Percentiles rank a stretch among this genome's conserved stretches.
phyloP scores from a whole-genome alignment of 2,797 vertebrate species.

The Siniperca undulata region DNA sequence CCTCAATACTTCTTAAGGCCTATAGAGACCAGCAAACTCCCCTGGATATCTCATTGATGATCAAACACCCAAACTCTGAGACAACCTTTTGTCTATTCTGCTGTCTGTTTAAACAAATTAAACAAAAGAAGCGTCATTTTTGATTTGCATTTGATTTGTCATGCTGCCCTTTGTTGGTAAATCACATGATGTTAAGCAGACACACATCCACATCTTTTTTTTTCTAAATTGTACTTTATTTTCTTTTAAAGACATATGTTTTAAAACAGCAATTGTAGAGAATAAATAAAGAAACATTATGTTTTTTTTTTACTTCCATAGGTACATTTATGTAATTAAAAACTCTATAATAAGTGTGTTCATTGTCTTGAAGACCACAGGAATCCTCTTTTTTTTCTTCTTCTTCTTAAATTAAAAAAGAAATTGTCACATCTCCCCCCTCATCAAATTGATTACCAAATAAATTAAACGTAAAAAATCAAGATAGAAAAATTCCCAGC shows the following conservation, averaged over 20 bases:
- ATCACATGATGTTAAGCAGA: constrained; percentile 1
- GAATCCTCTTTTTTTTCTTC: constrained; percentile 74
- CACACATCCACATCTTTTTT: constrained; percentile 51
- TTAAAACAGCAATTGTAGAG: constrained; percentile 88
- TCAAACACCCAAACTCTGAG: constrained; percentile 15
- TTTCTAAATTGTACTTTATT: constrained; percentile 89
- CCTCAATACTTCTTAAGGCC: constrained; percentile 47
- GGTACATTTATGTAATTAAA: constrained; percentile 88
- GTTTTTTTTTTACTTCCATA: constrained; percentile 83
- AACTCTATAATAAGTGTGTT: constrained; percentile 87
- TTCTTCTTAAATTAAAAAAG: constrained; percentile 83
- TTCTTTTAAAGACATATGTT: constrained; percentile 88
- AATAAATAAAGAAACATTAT: constrained; percentile 89
- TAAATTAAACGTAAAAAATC: constrained; percentile 85
- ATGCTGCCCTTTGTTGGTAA: neutral
- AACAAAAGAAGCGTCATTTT: constrained; percentile 20
- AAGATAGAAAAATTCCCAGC: constrained; percentile 86
- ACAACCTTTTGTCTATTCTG: neutral
- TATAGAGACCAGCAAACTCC: constrained; percentile 70
- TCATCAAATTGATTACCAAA: constrained; percentile 83
- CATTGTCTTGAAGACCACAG: constrained; percentile 78
- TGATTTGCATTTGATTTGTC: neutral
- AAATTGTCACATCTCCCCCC: constrained; percentile 67
- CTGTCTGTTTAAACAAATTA: neutral
- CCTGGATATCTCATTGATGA: constrained; percentile 12